Evolutionary conservation across 2,113 vertebrate species (phyloP).

Genomic region (Varanus salvator): DNA sequence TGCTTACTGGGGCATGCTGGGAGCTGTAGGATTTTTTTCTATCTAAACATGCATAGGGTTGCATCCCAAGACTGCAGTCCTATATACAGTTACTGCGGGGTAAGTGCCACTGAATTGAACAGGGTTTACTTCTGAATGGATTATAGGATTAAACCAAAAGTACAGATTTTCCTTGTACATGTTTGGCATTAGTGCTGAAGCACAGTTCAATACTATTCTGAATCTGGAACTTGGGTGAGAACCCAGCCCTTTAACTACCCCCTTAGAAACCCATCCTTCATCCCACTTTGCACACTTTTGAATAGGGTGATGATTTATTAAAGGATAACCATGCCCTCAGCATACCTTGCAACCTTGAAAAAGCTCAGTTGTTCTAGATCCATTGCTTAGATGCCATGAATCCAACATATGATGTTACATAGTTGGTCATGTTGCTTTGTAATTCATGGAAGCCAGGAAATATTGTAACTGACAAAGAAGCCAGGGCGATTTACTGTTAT

Average conservation of each 20-base stretch:
- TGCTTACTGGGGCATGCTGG: background rate
- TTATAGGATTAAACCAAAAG: background rate
- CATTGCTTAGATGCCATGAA: background rate
- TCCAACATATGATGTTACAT: slow-evolving; percentile 13
- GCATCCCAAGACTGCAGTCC: too few species aligned
- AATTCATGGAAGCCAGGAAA: slow-evolving; percentile 6
- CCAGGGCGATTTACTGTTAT: slow-evolving; percentile 16
- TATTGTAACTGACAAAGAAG: slow-evolving; percentile 12
- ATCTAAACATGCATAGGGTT: too few species aligned
- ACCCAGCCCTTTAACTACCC: background rate
- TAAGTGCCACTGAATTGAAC: background rate
- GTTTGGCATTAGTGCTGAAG: too few species aligned
- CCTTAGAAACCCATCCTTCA: background rate
- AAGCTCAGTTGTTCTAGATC: background rate
- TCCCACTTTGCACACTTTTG: background rate
- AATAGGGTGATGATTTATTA: background rate
- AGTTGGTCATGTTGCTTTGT: slow-evolving; percentile 16
- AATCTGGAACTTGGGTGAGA: background rate
- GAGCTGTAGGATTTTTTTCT: background rate
- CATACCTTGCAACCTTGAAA: background rate
- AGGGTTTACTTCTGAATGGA: background rate
- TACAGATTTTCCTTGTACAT: background rate
- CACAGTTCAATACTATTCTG: background rate
- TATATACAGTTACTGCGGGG: background rate
- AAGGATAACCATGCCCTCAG: background rate